These are phyloP conservation scores for Nephila pilipes DNA, from an alignment of 1,140 invertebrate species.

Conservation along the genomic window DNA sequence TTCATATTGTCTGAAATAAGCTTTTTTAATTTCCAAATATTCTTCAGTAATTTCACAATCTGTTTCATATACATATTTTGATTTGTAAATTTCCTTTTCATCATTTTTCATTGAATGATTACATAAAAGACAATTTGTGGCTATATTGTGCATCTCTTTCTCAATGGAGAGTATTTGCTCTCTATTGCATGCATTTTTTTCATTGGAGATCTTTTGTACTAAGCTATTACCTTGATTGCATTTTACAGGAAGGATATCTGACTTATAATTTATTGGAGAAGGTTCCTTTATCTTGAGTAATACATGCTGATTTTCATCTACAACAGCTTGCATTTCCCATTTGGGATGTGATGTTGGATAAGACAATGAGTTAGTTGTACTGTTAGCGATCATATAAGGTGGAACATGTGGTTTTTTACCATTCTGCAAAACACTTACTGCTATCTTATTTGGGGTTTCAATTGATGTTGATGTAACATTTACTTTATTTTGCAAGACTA, in stretches of 20 bases:
- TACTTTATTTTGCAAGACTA: background rate
- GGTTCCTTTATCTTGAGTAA: slow-evolving; percentile 3
- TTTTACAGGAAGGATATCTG: background rate
- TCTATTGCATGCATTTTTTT: background rate
- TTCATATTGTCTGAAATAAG: background rate
- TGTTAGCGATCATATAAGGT: background rate
- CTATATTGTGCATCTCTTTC: background rate
- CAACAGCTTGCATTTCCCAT: slow-evolving; percentile 1
- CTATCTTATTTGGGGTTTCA: background rate
- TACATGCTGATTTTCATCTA: slow-evolving; percentile 8
- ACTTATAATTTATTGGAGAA: background rate
- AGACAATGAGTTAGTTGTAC: background rate
- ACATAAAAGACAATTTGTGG: background rate
- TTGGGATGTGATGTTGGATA: background rate
- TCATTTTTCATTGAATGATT: background rate
- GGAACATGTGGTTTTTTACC: background rate
- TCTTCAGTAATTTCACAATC: slow-evolving; percentile 46
- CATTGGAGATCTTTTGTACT: background rate
- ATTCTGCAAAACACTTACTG: background rate
- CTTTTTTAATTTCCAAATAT: slow-evolving; percentile 30
- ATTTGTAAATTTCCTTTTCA: background rate
- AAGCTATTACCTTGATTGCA: background rate
- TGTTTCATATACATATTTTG: background rate
- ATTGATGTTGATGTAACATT: background rate
- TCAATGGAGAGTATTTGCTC: background rate